A percentile compares a stretch with the other conserved stretches of the same genome.
These are phyloP conservation scores for Pasiphila rectangulata DNA, from an alignment of 2,888 invertebrate genomes.

Conservation along the genomic window DNA sequence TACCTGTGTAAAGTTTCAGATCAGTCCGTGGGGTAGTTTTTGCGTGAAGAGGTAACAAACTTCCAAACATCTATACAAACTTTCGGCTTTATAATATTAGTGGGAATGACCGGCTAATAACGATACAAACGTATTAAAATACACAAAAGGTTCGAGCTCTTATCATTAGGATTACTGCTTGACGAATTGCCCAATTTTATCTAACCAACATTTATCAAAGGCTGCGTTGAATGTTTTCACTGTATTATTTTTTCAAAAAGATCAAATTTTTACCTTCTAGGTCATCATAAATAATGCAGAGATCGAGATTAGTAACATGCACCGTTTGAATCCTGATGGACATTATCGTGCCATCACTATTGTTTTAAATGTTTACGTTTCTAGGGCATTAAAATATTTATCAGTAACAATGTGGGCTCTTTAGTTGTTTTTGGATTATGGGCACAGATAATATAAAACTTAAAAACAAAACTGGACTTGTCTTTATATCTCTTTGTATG, in stretches of 20 bases:
- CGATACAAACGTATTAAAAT: constrained; percentile 35
- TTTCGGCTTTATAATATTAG: no score
- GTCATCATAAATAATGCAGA: constrained; percentile 77
- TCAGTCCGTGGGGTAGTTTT: no score
- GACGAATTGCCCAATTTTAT: constrained; percentile 43
- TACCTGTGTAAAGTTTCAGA: no score
- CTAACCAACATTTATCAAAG: constrained; percentile 35
- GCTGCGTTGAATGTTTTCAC: constrained; percentile 23
- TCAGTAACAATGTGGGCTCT: constrained; percentile 49
- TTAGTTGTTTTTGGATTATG: constrained; percentile 30
- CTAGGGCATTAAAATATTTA: constrained; percentile 60
- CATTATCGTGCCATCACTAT: constrained; percentile 69
- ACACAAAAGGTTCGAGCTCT: constrained; percentile 33
- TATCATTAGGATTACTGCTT: constrained; percentile 41
- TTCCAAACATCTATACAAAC: no score
- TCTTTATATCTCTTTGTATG: no score
- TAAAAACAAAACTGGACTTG: no score
- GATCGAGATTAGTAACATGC: constrained; percentile 75
- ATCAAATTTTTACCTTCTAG: constrained; percentile 20
- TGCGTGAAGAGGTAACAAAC: no score
- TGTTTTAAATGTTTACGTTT: constrained; percentile 64
- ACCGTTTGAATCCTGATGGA: constrained; percentile 60
- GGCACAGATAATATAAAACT: no score
- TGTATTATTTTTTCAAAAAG: no score
- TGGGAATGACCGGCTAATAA: no score